Percentiles rank a stretch among this genome's conserved stretches.
Evolutionary conservation across 2,888 invertebrate species (phyloP).

Genomic region (Torymus aiolomorphi): DNA sequence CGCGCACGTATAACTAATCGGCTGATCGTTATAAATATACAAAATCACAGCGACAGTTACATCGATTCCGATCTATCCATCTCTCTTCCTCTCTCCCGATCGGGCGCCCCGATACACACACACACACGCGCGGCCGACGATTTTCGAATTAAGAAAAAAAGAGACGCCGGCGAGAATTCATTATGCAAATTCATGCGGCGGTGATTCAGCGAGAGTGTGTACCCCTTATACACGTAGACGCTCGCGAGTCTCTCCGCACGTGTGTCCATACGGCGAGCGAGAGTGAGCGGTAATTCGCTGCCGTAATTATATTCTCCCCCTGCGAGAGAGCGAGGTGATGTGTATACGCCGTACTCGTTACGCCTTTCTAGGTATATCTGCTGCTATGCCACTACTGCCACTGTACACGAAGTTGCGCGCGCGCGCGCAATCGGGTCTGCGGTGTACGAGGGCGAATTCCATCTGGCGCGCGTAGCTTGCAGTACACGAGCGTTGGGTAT

Average conservation of each 20-base stretch:
- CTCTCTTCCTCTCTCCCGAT: background rate
- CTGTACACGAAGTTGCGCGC: background rate
- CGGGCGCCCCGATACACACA: background rate
- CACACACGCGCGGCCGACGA: background rate
- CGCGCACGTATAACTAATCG: conserved; percentile 39
- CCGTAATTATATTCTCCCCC: no score
- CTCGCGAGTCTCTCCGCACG: background rate
- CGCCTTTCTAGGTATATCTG: no score
- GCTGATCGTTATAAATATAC: conserved; percentile 25
- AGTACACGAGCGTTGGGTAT: no score
- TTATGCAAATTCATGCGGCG: conserved; percentile 46
- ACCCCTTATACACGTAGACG: conserved; percentile 29
- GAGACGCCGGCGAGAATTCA: conserved; percentile 25
- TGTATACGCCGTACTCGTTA: no score
- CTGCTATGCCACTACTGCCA: background rate
- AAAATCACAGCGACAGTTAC: conserved; percentile 49
- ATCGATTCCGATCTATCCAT: conserved; percentile 32
- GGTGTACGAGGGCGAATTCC: conserved; percentile 35
- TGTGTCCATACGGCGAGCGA: no score
- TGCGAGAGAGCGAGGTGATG: no score
- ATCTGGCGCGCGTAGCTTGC: conserved; percentile 24
- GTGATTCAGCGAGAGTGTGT: conserved; percentile 32
- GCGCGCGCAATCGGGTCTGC: background rate
- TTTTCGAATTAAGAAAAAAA: conserved; percentile 25
- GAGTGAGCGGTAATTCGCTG: no score